Evolutionary conservation across 2,888 invertebrate genomes (phyloP), one percentile per base, ranked within the genome.

Genomic region (Platynereis dumerilii): DNA sequence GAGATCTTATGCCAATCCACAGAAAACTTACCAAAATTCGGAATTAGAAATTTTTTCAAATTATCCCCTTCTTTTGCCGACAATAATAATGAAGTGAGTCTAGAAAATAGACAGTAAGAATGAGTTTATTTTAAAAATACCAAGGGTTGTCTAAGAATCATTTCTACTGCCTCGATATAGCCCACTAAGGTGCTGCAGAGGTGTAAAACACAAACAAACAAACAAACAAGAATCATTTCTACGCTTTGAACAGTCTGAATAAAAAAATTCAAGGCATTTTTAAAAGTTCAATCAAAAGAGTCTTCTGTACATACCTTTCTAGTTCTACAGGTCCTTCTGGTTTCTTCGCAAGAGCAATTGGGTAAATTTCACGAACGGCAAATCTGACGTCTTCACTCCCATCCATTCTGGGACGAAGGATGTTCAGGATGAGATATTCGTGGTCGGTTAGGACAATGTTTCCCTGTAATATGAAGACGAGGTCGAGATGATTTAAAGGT

Each of bases 391-490:
- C 92, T 79, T 96, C 95, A 1, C 93, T 84, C 58, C 82, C 94
- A 84, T 96, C 96, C 1, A 78, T 83, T 76, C 96, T 92, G 0
- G 96, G 95, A 45, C 97, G 87, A 1, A 98, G 85, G n/a, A 98
- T 91, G 84, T 96, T 93, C 12, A 99, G 87, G 77, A 97, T 99
- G 0, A 88, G 91, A 87, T 92, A 90, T 74, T 95, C 90, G 78
- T 89, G 87, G 86, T 99, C 99, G 0, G 97, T 95, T 2, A 99
- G 87, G 62, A 98, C 88, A 20, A 99, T 91, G 84, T 99, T 99
- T 61, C 99, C 97, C 75, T 93, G 87, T 24, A 61, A 48, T 58
- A 17, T 28, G 57, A 44, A 2, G 58, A 5, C 28, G 56, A 58
- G 10, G 10, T 52, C 15, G 10, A n/a, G n/a, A n/a, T n/a, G n/a